Evolutionary conservation across 1,140 invertebrate species (phyloP).

Genomic region (Dreissena polymorpha): DNA sequence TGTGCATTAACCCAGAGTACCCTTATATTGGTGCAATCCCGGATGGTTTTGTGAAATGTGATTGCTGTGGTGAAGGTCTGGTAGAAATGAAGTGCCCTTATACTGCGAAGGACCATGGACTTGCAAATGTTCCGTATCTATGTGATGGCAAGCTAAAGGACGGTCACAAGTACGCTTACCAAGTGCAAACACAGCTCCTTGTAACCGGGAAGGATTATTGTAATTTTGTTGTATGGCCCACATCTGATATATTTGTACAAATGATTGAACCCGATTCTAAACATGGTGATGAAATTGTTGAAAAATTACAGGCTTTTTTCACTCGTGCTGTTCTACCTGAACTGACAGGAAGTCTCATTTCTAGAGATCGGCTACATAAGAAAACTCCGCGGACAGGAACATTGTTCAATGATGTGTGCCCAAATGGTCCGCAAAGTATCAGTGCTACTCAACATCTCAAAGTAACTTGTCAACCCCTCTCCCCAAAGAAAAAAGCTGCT

Average conservation of each 20-base stretch:
- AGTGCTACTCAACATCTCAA: neutral
- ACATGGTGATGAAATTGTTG: no score
- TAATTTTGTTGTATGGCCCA: constrained; percentile 59
- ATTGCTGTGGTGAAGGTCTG: constrained; percentile 58
- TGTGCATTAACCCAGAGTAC: constrained; percentile 45
- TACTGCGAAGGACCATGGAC: constrained; percentile 39
- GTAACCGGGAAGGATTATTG: constrained; percentile 36
- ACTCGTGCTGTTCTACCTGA: no score
- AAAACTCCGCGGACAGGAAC: neutral
- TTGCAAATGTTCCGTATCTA: neutral
- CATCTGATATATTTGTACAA: constrained; percentile 9
- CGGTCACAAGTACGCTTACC: constrained; percentile 45
- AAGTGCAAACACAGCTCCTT: constrained; percentile 55
- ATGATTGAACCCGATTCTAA: no score
- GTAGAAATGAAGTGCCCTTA: constrained; percentile 59
- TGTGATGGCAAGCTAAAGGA: constrained; percentile 11
- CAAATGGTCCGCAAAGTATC: constrained; percentile 40
- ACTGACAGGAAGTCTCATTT: no score
- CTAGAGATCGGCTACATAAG: no score
- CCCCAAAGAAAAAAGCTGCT: neutral
- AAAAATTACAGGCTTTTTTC: no score
- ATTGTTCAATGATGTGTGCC: neutral
- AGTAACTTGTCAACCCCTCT: neutral
- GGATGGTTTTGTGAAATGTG: constrained; percentile 44
- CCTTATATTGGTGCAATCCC: constrained; percentile 58